phyloP scores from a whole-genome alignment of 2,113 vertebrate species.

The Trinectes maculatus region DNA sequence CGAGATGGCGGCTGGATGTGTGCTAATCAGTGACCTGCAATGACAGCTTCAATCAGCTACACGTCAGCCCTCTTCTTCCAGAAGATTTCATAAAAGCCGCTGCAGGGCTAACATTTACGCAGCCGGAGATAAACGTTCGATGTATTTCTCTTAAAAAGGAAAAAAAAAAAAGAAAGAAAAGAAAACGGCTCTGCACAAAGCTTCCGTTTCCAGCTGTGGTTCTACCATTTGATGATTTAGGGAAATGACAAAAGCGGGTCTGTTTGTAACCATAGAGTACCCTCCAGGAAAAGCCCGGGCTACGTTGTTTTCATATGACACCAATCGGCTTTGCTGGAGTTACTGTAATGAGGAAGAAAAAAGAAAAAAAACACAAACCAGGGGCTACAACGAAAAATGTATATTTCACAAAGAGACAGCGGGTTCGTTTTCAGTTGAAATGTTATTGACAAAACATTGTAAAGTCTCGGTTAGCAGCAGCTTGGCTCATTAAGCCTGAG shows the following conservation, averaged over 20 bases:
- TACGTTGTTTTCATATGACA: conserved; percentile 18
- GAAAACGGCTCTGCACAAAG: neutral
- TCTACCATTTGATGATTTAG: conserved; percentile 22
- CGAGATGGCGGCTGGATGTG: conserved; percentile 46
- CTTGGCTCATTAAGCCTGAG: conserved; percentile 63
- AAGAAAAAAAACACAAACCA: neutral
- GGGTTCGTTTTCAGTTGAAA: conserved; percentile 5
- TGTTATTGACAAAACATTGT: conserved; percentile 21
- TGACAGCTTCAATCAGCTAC: conserved; percentile 47
- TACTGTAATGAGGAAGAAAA: neutral
- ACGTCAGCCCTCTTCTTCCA: no score
- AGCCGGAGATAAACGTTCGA: neutral
- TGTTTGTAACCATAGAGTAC: conserved; percentile 16
- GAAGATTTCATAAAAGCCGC: neutral
- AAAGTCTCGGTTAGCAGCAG: conserved; percentile 16
- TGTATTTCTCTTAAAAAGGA: no score
- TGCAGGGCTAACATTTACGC: neutral
- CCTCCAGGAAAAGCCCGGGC: neutral
- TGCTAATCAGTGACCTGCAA: conserved; percentile 42
- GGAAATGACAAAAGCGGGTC: conserved; percentile 28
- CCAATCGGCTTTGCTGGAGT: conserved; percentile 11
- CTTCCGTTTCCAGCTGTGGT: conserved; percentile 7
- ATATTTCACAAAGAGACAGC: neutral
- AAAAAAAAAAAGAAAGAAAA: no score
- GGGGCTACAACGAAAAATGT: neutral